These are phyloP conservation scores for Noctuana brunneofusca DNA, from an alignment of 2,888 invertebrate genomes.

Conservation along the genomic window DNA sequence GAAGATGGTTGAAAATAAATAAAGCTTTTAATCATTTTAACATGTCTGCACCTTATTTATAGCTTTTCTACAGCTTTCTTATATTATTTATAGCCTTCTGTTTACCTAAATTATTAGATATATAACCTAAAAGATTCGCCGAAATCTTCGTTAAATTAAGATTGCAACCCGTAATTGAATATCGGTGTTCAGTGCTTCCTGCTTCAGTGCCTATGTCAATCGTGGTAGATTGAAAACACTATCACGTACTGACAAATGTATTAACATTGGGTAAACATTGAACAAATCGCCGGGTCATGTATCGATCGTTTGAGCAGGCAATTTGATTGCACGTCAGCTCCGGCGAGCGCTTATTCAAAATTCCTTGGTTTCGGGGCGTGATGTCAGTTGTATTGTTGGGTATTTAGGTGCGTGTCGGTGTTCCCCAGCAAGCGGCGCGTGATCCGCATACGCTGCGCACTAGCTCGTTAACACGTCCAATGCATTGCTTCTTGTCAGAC, in stretches of 20 bases:
- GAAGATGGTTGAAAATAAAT: too few species aligned
- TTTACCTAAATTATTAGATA: too few species aligned
- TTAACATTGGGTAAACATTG: slow-evolving; percentile 31
- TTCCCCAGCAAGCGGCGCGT: slow-evolving; percentile 61
- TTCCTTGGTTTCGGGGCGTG: slow-evolving; percentile 50
- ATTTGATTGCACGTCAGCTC: slow-evolving; percentile 49
- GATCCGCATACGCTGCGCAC: slow-evolving; percentile 52
- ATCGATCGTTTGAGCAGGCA: slow-evolving; percentile 41
- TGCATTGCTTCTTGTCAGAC: slow-evolving; percentile 30
- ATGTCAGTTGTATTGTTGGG: slow-evolving; percentile 57
- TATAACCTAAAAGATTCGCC: not conserved
- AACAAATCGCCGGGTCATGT: slow-evolving; percentile 29
- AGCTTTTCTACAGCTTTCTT: too few species aligned
- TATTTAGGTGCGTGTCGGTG: slow-evolving; percentile 64
- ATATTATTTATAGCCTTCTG: too few species aligned
- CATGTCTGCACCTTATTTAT: too few species aligned
- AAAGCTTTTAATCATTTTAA: too few species aligned
- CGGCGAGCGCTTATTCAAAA: slow-evolving; percentile 34
- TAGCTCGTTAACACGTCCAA: slow-evolving; percentile 20
- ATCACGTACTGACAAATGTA: slow-evolving; percentile 24
- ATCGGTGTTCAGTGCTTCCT: not conserved
- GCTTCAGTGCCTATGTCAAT: not conserved
- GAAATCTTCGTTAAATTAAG: not conserved
- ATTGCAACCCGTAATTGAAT: not conserved
- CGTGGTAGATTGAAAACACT: slow-evolving; percentile 1